phyloP scores from a whole-genome alignment of 2,888 invertebrate genomes.

The Physocephala rufipes region DNA sequence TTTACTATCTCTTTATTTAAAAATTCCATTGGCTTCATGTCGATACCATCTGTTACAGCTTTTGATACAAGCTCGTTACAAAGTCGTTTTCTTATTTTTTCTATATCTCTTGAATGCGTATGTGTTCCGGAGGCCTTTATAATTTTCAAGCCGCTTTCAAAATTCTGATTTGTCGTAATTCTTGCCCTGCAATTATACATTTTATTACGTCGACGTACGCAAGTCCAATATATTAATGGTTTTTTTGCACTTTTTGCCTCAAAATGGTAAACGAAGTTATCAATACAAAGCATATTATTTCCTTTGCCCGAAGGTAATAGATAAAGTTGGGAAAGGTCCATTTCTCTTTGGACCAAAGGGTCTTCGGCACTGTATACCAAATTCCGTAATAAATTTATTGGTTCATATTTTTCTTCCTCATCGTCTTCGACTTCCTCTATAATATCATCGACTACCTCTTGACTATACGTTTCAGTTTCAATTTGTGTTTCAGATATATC shows the following conservation, averaged over 20 bases:
- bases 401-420: background rate
- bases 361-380: conserved; percentile 33
- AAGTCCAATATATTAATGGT: conserved; percentile 57
- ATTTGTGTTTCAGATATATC: background rate
- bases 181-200: conserved; percentile 55
- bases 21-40: conserved; percentile 30
- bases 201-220: conserved; percentile 54
- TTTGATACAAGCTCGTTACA: conserved; percentile 44
- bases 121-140: conserved; percentile 55
- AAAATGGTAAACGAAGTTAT: conserved; percentile 55
- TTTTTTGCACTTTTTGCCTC: conserved; percentile 54
- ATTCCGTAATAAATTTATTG: background rate
- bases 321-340: conserved; percentile 51
- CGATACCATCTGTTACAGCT: conserved; percentile 20
- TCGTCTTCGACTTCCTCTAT: background rate
- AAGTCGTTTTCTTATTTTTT: conserved; percentile 47
- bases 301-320: conserved; percentile 59
- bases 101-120: conserved; percentile 48
- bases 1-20: conserved; percentile 17
- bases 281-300: conserved; percentile 55
- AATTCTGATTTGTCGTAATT: conserved; percentile 51
- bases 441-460: background rate
- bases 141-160: conserved; percentile 48
- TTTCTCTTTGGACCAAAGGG: conserved; percentile 37
- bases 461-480: background rate